Base-by-base conservation (phyloP, 2,888 invertebrate species). In the Euzetes globulus region DNA sequence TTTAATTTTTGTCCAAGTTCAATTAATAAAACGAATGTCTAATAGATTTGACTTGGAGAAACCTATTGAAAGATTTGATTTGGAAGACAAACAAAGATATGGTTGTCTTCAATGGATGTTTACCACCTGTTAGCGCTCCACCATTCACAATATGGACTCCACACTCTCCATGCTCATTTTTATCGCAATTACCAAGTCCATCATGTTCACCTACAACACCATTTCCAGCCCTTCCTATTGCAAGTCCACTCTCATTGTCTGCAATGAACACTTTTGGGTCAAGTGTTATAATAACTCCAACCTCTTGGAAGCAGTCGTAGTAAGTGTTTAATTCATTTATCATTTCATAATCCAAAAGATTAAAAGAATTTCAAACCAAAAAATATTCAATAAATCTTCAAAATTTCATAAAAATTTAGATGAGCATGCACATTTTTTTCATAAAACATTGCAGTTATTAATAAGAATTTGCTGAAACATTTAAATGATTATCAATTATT, bases 301-400 rank as follows among this genome's bases (percentile, higher is more conserved):
- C 55, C 3, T 71, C 77, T 33, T 77, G 77, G 77, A 77, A 76
- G 17, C 77, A 77, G 50, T 76, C 77, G 15, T 77, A 75, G 77
- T 77, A 72, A 74, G 77, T 77, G 19, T 11, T 58, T 2, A 41
- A 29, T 52, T 45, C 17, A 4, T 72, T 11, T 22, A 22, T 45
- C 27, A n/a, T 33, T 15, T 41, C 11, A n/a, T n/a, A n/a, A n/a
- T n/a, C n/a, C n/a, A n/a, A n/a, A n/a, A n/a, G n/a, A n/a, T n/a
- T n/a, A n/a, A n/a, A n/a, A n/a, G n/a, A n/a, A n/a, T n/a, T n/a
- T n/a, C n/a, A n/a, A n/a, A n/a, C n/a, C n/a, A n/a, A n/a, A n/a
- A n/a, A n/a, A n/a, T n/a, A n/a, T n/a, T n/a, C n/a, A n/a, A n/a
- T n/a, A n/a, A n/a, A n/a, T n/a, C n/a, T n/a, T n/a, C n/a, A n/a